Percentiles rank a stretch among this genome's conserved stretches.
Conservation (phyloP, 2,113 vertebrate genomes). For the Siphamia tubifer region DNA sequence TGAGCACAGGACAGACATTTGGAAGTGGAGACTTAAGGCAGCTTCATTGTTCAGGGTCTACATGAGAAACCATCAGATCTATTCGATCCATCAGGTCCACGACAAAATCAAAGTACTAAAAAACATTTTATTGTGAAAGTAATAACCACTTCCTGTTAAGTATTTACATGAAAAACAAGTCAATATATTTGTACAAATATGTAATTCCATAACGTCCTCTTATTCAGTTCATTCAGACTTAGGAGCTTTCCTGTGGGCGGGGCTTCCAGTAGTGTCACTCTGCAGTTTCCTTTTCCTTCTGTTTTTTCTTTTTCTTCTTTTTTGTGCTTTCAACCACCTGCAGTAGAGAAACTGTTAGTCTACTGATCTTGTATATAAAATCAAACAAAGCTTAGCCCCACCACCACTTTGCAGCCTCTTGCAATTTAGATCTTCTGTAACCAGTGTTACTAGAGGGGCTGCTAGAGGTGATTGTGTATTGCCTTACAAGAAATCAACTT, state of each 20-base stretch:
- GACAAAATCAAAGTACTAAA: too few species aligned
- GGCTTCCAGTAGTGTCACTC: slow-evolving; percentile 32
- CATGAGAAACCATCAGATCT: too few species aligned
- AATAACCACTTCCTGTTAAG: slow-evolving; percentile 14
- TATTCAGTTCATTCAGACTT: slow-evolving; percentile 11
- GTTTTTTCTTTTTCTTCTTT: slow-evolving; percentile 78
- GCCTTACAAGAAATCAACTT: too few species aligned
- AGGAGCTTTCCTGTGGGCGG: neutral
- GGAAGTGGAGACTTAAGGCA: too few species aligned
- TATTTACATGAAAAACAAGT: slow-evolving; percentile 51
- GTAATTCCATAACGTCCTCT: neutral
- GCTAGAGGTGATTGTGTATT: too few species aligned
- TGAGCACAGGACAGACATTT: too few species aligned
- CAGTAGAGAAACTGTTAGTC: neutral
- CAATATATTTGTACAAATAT: slow-evolving; percentile 29
- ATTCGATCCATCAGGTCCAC: too few species aligned
- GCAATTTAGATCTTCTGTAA: too few species aligned
- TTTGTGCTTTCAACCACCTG: slow-evolving; percentile 67
- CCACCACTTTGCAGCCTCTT: neutral
- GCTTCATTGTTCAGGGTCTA: too few species aligned
- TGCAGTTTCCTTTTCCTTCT: slow-evolving; percentile 12
- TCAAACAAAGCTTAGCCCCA: neutral
- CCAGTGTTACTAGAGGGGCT: too few species aligned
- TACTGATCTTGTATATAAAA: neutral
- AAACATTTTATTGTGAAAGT: slow-evolving; percentile 34